Evolutionary conservation across 2,888 invertebrate genomes (phyloP).

Genomic region (Euzetes globulus): DNA sequence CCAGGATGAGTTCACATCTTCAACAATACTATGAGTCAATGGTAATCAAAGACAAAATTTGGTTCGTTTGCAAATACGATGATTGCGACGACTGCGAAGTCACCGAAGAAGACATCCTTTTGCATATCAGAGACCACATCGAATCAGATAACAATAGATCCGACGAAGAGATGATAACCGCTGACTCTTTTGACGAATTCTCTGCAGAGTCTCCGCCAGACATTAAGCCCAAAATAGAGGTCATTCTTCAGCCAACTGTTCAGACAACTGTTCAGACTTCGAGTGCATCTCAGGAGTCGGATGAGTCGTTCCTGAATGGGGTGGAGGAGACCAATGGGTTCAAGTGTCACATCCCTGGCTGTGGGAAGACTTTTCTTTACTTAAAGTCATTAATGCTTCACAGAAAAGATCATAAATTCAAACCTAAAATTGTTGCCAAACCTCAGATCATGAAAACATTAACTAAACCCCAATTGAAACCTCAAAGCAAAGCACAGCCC

Average conservation of each 20-base stretch:
- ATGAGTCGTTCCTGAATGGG: no score
- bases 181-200: not conserved
- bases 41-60: not conserved
- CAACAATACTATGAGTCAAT: not conserved
- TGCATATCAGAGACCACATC: not conserved
- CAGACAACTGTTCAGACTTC: no score
- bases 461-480: not conserved
- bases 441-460: not conserved
- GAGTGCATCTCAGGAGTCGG: no score
- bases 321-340: not conserved
- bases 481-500: not conserved
- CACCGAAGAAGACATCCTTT: not conserved
- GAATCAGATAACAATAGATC: not conserved
- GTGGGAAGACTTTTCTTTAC: not conserved
- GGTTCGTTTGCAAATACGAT: not conserved
- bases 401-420: not conserved
- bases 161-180: not conserved
- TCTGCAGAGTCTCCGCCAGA: not conserved
- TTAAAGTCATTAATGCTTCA: not conserved
- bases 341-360: not conserved
- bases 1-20: not conserved
- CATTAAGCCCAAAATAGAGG: not conserved
- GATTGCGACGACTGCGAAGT: not conserved
- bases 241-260: not conserved
- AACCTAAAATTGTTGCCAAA: not conserved